phyloP scores from a whole-genome alignment of 2,888 invertebrate species.

The Eumacrocentrus americanus region DNA sequence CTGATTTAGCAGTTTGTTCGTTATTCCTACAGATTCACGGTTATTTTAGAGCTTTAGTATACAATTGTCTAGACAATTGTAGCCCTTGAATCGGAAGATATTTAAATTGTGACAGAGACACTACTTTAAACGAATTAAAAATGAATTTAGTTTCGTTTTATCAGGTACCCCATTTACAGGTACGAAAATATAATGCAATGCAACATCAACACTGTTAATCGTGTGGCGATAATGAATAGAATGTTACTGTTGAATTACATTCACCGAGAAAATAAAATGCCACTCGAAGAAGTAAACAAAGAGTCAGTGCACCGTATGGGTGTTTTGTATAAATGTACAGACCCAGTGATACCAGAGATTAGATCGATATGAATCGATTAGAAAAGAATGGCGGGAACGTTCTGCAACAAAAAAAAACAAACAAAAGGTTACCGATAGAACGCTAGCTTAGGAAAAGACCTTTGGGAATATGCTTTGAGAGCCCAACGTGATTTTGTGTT shows the following conservation, averaged over 20 bases:
- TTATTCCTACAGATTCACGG: not conserved
- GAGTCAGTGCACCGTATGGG: constrained; percentile 21
- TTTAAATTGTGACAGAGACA: not conserved
- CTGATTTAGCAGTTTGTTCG: constrained; percentile 14
- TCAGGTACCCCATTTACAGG: constrained; percentile 51
- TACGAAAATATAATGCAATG: constrained; percentile 41
- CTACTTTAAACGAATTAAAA: not conserved
- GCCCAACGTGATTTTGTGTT: constrained; percentile 14
- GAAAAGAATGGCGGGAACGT: constrained; percentile 42
- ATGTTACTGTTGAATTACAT: constrained; percentile 2
- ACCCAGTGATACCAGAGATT: constrained; percentile 40
- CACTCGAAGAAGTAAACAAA: constrained; percentile 8
- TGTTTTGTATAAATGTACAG: constrained; percentile 30
- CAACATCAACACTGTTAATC: constrained; percentile 15
- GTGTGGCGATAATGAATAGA: constrained; percentile 14
- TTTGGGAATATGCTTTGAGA: constrained; percentile 20
- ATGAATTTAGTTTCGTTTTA: constrained; percentile 14
- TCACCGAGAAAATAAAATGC: not conserved
- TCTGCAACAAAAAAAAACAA: constrained; percentile 27
- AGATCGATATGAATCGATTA: constrained; percentile 20
- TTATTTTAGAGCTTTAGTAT: not conserved
- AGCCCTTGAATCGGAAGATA: too few species aligned
- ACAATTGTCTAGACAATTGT: too few species aligned
- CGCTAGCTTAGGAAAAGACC: constrained; percentile 1
- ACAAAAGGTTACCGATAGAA: constrained; percentile 19